Base-by-base conservation (phyloP, 2,797 vertebrate genomes). In the Moxostoma hubbsi region DNA sequence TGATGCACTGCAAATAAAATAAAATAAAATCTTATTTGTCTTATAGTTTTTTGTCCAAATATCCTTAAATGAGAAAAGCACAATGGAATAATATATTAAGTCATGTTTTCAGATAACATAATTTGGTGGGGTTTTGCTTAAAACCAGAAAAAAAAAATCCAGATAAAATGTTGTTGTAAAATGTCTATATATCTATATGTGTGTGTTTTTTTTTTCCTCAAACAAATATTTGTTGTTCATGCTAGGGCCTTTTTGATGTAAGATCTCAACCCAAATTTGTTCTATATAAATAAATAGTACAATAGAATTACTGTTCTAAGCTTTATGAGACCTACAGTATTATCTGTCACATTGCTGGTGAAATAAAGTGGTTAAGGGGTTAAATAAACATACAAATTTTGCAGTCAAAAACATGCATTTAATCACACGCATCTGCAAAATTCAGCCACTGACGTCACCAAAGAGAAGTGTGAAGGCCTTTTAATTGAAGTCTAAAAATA, bases 401-500 rank as follows among this genome's bases (percentile, higher is more conserved):
- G 54, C 18, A 50, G 13, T 71, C 15, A 72, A 36, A 65, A 16
- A 69, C 7, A 61, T 11, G 51, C 63, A 49, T 55, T 1, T 49
- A 12, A 54, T 58, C 18, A 24, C 53, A 62, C 10, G 5, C 45
- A 53, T 50, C 24, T 62, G 9, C 46, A 77, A 77, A 59, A 59
- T 18, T 13, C 12, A 54, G 63, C 63, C 13, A 24, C 9, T 43
- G 55, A 43, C 6, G 15, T n/a, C 59, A 47, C 18, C 57, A 9
- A 8, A 55, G 73, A 47, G 15, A 49, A 47, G 24, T 15, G 24
- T 15, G 6, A 18, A 73, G 70, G 75, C 75, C 68, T 77, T 65
- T 67, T 47, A 68, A 51, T 64, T 81, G 58, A 18, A 55, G 66
- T 18, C 58, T 70, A 69, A 62, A 77, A 79, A 59, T 51, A 77